Evolutionary conservation across 2,888 invertebrate species (phyloP), one percentile per base, ranked within the genome.

Genomic region (Agonum fuliginosum): DNA sequence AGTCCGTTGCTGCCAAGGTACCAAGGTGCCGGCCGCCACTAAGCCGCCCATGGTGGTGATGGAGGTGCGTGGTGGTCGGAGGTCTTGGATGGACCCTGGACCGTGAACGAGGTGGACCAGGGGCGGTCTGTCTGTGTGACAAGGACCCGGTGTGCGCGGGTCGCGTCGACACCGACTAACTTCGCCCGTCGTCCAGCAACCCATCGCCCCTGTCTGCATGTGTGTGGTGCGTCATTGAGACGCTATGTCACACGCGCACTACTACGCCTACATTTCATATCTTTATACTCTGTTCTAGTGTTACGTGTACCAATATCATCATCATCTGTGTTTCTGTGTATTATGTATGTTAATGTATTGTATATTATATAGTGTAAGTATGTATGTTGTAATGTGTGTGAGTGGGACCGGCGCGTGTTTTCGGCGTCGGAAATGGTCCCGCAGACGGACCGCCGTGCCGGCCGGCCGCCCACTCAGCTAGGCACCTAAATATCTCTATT

Each of bases 401-500:
- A 70, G 76, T 70, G 77, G 80, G 79, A 80, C 73, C 78, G 81
- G 79, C 83, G 83, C 84, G 84, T 83, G 83, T 82, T 82, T 81
- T 81, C 81, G 81, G 78, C 79, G 77, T 79, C 78, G 78, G 72
- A 78, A n/a, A 17, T 78, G 54, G 67, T 77, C 51, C 67, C 48
- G 51, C 75, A 67, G 75, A 67, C 67, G 74, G 74, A 74, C 41
- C 75, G 34, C 48, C 58, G 58, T 22, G 34, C 48, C 65, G 67
- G 48, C 46, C 78, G 67, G 78, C 78, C 73, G 79, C 80, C 80
- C 82, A 79, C 83, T 81, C 86, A 85, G 83, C 84, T 86, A 86
- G 86, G 86, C 86, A 86, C 86, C 87, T 86, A 86, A 85, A 84
- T 83, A 81, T 86, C 84, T 83, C 84, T 86, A 86, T 86, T 37